Conservation (phyloP, 1,140 invertebrate genomes). For the Platyscapa corneri region DNA sequence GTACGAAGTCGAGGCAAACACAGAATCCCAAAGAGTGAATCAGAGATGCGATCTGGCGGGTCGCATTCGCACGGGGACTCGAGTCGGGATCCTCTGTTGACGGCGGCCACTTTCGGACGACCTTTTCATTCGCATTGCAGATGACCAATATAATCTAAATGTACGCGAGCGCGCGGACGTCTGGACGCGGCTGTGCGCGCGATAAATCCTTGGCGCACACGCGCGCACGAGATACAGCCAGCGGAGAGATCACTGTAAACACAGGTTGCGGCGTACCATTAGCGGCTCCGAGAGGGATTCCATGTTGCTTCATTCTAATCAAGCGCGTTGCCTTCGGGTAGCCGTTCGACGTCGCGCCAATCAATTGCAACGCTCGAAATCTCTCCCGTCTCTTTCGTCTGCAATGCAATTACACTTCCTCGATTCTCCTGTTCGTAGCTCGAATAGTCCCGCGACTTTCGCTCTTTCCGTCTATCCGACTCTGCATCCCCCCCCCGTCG, state of each 20-base stretch:
- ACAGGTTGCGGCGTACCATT: conserved; percentile 72
- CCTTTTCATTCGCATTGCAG: conserved; percentile 70
- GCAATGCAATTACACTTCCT: conserved; percentile 32
- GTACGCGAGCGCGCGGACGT: conserved; percentile 60
- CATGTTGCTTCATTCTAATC: conserved; percentile 74
- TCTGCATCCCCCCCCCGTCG: too few relatives aligned
- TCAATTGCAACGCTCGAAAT: conserved; percentile 70
- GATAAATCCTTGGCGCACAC: too few relatives aligned
- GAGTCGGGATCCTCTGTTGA: background rate
- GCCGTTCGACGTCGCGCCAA: conserved; percentile 63
- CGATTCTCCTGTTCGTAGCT: conserved; percentile 47
- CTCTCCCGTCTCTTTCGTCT: conserved; percentile 54
- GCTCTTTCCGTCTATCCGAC: conserved; percentile 55
- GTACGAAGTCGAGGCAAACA: background rate
- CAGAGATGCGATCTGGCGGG: background rate
- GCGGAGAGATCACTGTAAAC: conserved; percentile 73
- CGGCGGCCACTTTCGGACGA: conserved; percentile 43
- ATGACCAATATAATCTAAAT: too few relatives aligned
- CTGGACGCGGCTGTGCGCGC: background rate
- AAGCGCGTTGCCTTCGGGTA: conserved; percentile 63
- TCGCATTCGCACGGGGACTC: background rate
- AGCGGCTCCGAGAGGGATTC: conserved; percentile 72
- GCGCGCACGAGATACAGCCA: conserved; percentile 60
- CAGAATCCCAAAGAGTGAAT: background rate
- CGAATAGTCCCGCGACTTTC: conserved; percentile 52